Evolutionary conservation across 1,140 invertebrate species (phyloP).

Genomic region (Cotesia vestalis): DNA sequence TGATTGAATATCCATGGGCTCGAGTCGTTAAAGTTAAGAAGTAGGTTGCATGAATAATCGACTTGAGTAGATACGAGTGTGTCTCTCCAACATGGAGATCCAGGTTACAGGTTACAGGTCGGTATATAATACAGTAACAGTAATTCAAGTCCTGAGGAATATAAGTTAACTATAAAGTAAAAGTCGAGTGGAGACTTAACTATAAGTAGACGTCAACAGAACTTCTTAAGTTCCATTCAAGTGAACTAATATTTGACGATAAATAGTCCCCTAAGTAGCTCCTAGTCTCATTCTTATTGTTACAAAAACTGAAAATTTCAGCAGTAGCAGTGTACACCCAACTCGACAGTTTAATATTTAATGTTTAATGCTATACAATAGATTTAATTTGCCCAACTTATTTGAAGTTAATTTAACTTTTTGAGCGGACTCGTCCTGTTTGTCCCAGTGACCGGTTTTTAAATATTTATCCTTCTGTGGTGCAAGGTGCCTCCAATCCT

Average conservation of each 20-base stretch:
- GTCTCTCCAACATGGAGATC: constrained; percentile 30
- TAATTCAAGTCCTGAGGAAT: too few species aligned
- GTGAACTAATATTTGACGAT: constrained; percentile 27
- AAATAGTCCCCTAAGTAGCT: constrained; percentile 8
- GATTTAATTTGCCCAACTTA: constrained; percentile 18
- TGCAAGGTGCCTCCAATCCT: too few species aligned
- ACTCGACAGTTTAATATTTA: not conserved
- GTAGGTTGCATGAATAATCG: constrained; percentile 56
- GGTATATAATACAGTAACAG: too few species aligned
- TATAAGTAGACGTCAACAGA: constrained; percentile 14
- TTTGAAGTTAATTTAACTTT: constrained; percentile 16
- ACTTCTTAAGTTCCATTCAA: constrained; percentile 30
- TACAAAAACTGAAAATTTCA: not conserved
- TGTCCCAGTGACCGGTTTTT: constrained; percentile 5
- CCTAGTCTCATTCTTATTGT: too few species aligned
- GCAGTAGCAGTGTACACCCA: not conserved
- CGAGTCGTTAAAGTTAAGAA: constrained; percentile 39
- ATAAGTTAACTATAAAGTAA: not conserved
- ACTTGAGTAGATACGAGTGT: constrained; percentile 47
- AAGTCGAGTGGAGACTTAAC: too few species aligned
- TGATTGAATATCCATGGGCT: constrained; percentile 45
- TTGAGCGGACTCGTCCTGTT: not conserved
- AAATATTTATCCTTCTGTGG: not conserved
- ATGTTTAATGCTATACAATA: constrained; percentile 14
- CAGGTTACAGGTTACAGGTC: too few species aligned